Base-by-base conservation (phyloP, 2,113 vertebrate genomes). In the Phocoena sinus region DNA sequence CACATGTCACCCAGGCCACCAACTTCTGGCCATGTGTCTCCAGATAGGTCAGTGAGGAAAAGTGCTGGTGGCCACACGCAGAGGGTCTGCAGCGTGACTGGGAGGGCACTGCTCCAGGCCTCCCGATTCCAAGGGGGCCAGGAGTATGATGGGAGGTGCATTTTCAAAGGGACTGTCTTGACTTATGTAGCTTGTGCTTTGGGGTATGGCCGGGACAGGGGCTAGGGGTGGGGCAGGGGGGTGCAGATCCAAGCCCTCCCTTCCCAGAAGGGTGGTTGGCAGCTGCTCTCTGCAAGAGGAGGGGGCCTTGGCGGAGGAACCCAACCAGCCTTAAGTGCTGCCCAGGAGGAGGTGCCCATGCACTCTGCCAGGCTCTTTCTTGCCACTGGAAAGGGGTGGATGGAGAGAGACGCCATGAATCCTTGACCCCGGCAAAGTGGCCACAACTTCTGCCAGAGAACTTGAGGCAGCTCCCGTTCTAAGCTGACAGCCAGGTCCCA, bases 131-230 rank as follows among this genome's bases (percentile, higher is more conserved):
- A 36, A 23, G 63, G 38, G n/a, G 10, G 7, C 20, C 53, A 14
- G 67, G 38, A 23, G 73, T 36, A 47, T 2, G 6, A 18, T 8
- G 15, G 71, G 44, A 88, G 70, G 56, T 13, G 2, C 15, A 6
- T 26, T 50, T 79, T 11, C 23, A 2, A 36, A 41, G 53, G 28
- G 17, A 10, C 28, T 0, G 13, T 18, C 10, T 67, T 14, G 38
- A 8, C 9, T 36, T 21, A 6, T 1, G n/a, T 53, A 53, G 53
- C 8, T 12, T 53, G 31, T 11, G 9, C 14, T 20, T 2, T 0
- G 14, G 63, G 50, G 15, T 44, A 17, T 5, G 13, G 62, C 23
- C 18, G 0, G 82, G 41, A 67, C 18, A 6, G 62, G 44, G 33
- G 15, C 38, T 70, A 17, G 26, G n/a, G 12, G 17, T 1, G 6